These are phyloP conservation scores for Drosophila sucinea DNA, from an alignment of 1,140 invertebrate genomes.

Conservation along the genomic window DNA sequence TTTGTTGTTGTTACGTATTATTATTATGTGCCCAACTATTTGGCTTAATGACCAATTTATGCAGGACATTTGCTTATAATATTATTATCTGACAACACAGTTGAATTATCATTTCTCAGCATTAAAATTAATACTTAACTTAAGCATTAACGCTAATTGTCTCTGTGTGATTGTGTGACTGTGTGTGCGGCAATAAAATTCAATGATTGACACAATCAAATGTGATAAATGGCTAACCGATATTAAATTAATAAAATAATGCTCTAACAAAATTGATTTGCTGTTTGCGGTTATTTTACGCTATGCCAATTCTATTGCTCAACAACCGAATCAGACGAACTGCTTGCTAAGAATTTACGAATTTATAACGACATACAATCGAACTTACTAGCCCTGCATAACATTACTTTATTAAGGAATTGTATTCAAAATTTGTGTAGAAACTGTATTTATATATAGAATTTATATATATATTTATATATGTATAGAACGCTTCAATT, in stretches of 20 bases:
- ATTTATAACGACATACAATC: too few relatives aligned
- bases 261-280: neutral
- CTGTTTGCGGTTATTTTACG: neutral
- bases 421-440: too few relatives aligned
- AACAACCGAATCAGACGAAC: too few relatives aligned
- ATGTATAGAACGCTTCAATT: too few relatives aligned
- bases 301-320: too few relatives aligned
- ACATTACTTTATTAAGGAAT: too few relatives aligned
- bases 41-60: slow-evolving; percentile 53
- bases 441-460: too few relatives aligned
- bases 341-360: too few relatives aligned
- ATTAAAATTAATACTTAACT: slow-evolving; percentile 6
- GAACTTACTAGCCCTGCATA: too few relatives aligned
- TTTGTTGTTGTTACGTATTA: slow-evolving; percentile 38
- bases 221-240: slow-evolving; percentile 10
- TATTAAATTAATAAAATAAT: neutral
- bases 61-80: slow-evolving; percentile 30
- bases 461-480: too few relatives aligned
- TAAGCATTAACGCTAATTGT: neutral
- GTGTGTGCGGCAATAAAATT: neutral
- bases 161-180: neutral
- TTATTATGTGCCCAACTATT: slow-evolving; percentile 28
- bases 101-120: slow-evolving; percentile 19
- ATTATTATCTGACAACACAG: slow-evolving; percentile 34
- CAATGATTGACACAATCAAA: slow-evolving; percentile 9